Percentiles rank a stretch among this genome's conserved stretches.
These are phyloP conservation scores for Hiodon tergisus DNA, from an alignment of 2,113 vertebrate species.

Conservation along the genomic window DNA sequence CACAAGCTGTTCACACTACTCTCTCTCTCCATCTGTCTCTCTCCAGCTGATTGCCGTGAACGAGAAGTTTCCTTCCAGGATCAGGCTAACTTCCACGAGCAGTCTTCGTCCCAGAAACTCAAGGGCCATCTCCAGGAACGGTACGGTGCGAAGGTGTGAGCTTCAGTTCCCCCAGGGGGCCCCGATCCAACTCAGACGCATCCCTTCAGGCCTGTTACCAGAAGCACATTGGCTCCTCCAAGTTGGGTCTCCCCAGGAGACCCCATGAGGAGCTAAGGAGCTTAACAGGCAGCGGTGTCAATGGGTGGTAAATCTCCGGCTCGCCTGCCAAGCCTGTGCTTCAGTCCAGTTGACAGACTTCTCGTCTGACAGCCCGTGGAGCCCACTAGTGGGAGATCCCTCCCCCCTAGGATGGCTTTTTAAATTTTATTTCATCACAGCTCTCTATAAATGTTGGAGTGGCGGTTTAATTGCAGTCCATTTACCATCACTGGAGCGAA, in stretches of 20 bases:
- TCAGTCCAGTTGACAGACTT: neutral
- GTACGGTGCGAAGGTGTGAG: neutral
- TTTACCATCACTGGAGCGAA: neutral
- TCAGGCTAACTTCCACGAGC: neutral
- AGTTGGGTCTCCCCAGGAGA: no score
- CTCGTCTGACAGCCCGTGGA: neutral
- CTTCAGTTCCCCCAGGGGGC: neutral
- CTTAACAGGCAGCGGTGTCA: neutral
- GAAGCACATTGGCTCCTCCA: no score
- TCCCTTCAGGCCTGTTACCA: no score
- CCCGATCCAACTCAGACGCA: no score
- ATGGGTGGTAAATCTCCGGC: neutral
- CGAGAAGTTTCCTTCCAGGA: neutral
- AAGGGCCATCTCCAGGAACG: neutral
- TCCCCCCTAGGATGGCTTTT: neutral
- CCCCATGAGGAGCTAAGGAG: no score
- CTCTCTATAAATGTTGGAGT: neutral
- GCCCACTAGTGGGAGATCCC: neutral
- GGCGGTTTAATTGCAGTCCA: slow-evolving; percentile 3
- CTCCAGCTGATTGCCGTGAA: neutral
- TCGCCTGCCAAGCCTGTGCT: neutral
- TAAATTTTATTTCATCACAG: slow-evolving; percentile 7
- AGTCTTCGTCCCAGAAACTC: no score
- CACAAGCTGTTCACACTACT: neutral
- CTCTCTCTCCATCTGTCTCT: neutral